Evolutionary conservation across 2,888 invertebrate species (phyloP), one percentile per base, ranked within the genome.

Genomic region (Oligia fasciuncula): DNA sequence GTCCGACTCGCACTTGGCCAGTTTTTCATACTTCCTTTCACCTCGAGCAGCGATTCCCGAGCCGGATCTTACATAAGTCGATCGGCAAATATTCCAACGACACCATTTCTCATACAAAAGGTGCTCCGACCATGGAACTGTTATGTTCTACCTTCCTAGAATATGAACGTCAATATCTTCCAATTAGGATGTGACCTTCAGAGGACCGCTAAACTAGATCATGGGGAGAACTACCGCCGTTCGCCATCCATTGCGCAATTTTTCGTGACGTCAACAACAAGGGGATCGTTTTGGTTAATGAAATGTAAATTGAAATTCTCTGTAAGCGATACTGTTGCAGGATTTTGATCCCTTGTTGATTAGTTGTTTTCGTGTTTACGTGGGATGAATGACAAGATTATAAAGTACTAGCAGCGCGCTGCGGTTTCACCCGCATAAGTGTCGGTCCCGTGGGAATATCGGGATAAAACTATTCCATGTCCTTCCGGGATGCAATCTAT

Each of bases 241-340:
- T 87, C 40, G 40, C 35, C 69, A 60, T 73, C 75, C 63, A 84
- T 65, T 76, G 76, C 87, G 85, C 76, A 84, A 69, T 87, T 87
- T 66, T 66, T 29, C 19, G 46, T 79, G 66, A 54, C 80, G 85
- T 72, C 72, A 84, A 23, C 74, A 29, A 66, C 74, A 29, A 66
- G 62, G 57, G 66, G 63, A 67, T 67, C 74, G 57, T 75, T 76
- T 17, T 35, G 46, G 68, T 14, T 67, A 79, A 79, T 79, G 80
- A 74, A 77, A 85, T 85, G 84, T 76, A 84, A 79, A 84, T 87
- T 84, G 74, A 73, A 85, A 76, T 67, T 84, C 73, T 72, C 67
- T 72, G 73, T 35, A 74, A 46, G 76, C 57, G 35, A 49, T 68
- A 67, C 60, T 49, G 75, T 84, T 49, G 54, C 51, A 40, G 60